Conservation (phyloP, 2,888 invertebrate genomes). For the Leptinotarsa juncta region DNA sequence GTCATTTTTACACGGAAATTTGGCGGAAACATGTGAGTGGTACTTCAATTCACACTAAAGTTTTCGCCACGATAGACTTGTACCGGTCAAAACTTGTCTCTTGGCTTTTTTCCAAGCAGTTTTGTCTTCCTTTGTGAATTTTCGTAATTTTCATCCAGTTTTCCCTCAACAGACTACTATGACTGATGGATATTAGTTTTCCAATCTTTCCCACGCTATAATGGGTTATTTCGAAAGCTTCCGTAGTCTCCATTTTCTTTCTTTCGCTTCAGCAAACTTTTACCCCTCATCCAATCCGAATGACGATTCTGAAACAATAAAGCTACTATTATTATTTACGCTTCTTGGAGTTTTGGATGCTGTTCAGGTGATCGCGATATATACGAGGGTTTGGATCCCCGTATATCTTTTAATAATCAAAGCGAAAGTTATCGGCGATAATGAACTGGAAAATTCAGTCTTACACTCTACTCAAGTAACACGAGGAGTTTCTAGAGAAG, state of each 20-base stretch:
- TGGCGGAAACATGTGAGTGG: too few species aligned
- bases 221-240: neutral
- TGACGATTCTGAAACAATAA: constrained; percentile 62
- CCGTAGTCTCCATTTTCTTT: neutral
- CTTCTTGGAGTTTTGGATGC: neutral
- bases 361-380: neutral
- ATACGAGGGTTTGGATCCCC: neutral
- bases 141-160: too few species aligned
- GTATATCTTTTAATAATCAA: neutral
- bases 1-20: too few species aligned
- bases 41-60: too few species aligned
- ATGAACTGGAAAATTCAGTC: constrained; percentile 9
- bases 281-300: constrained; percentile 49
- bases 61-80: too few species aligned
- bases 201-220: neutral
- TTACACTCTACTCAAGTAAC: neutral
- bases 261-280: constrained; percentile 47
- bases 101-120: too few species aligned
- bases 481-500: neutral
- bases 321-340: constrained; percentile 56
- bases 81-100: too few species aligned
- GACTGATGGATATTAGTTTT: too few species aligned
- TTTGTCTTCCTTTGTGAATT: too few species aligned
- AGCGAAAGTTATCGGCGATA: neutral
- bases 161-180: too few species aligned